Conservation (phyloP, 2,888 invertebrate species). For the Apeira syringaria region DNA sequence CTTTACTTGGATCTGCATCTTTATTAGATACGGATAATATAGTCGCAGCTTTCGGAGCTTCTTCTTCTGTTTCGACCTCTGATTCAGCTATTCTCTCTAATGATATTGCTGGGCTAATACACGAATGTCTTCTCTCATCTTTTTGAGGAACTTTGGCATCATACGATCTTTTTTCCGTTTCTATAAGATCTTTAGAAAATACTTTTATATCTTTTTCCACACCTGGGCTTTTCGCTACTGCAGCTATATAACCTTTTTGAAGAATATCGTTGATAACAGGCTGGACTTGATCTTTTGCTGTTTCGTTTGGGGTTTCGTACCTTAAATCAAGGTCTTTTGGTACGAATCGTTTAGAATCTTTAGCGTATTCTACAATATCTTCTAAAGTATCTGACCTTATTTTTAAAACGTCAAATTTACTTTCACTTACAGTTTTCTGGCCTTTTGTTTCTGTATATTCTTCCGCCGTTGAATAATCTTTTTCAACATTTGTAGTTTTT, state of each 20-base stretch:
- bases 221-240: conserved; percentile 63
- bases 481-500: conserved; percentile 38
- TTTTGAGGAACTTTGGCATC: conserved; percentile 75
- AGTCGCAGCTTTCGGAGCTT: conserved; percentile 31
- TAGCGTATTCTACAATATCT: conserved; percentile 43
- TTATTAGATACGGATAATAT: conserved; percentile 36
- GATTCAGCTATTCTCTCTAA: conserved; percentile 76
- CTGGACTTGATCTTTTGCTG: conserved; percentile 71
- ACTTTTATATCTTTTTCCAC: conserved; percentile 67
- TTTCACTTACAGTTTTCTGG: conserved; percentile 34
- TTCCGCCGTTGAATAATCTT: conserved; percentile 39
- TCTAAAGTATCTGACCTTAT: conserved; percentile 68
- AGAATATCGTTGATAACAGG: conserved; percentile 73
- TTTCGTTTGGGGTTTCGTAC: conserved; percentile 59
- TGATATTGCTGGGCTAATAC: conserved; percentile 75
- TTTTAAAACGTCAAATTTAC: conserved; percentile 73
- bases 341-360: conserved; percentile 46
- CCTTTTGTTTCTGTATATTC: conserved; percentile 39
- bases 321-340: conserved; percentile 55
- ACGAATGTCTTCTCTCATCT: conserved; percentile 75
- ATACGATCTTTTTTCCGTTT: conserved; percentile 70
- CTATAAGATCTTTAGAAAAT: conserved; percentile 63
- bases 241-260: conserved; percentile 67
- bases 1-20: conserved; percentile 37
- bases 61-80: conserved; percentile 73